Evolutionary conservation across 2,888 invertebrate genomes (phyloP).

Genomic region (Teleogryllus oceanicus): DNA sequence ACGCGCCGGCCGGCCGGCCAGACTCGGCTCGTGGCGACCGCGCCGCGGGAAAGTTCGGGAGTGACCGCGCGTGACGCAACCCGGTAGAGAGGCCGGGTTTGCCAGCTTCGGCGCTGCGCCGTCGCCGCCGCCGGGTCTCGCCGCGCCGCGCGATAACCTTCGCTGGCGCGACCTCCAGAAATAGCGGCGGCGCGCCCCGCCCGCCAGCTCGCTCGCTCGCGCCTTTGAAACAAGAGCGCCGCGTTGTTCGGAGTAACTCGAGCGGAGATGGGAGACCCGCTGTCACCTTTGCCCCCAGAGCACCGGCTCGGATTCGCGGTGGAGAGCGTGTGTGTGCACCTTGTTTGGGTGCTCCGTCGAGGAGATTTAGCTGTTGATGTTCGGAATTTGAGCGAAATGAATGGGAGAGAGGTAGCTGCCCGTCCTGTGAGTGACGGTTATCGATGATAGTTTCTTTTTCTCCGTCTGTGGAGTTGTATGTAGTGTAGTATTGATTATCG

Average conservation of each 20-base stretch:
- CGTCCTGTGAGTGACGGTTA: no score
- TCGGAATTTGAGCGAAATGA: no score
- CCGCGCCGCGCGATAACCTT: not conserved
- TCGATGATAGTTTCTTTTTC: no score
- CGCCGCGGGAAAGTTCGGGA: not conserved
- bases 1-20: no score
- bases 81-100: no score
- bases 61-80: not conserved
- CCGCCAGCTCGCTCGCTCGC: not conserved
- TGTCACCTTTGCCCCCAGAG: not conserved
- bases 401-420: no score
- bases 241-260: not conserved
- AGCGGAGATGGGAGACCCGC: not conserved
- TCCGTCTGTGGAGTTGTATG: no score
- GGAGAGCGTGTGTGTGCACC: no score
- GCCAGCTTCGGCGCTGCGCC: not conserved
- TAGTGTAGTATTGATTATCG: no score
- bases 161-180: not conserved
- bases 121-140: not conserved
- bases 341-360: no score
- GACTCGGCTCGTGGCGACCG: no score
- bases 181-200: not conserved
- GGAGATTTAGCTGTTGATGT: no score
- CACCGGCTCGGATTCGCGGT: not conserved
- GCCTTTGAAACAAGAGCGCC: slow-evolving; percentile 1